phyloP scores from a whole-genome alignment of 2,113 vertebrate genomes.

The Serinus canaria region DNA sequence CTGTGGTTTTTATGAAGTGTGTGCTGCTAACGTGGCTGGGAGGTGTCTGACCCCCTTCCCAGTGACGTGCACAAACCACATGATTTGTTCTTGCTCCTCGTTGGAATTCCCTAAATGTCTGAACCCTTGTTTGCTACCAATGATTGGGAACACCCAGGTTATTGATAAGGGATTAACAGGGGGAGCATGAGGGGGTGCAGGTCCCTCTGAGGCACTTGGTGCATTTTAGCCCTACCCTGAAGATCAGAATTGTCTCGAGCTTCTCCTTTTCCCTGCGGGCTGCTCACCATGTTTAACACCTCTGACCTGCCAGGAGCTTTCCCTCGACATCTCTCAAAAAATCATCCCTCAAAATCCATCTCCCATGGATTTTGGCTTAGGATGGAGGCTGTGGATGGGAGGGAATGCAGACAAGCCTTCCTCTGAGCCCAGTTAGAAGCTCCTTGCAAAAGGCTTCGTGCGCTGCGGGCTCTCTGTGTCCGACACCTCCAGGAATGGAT shows the following conservation, averaged over 20 bases:
- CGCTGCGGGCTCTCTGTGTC: background rate
- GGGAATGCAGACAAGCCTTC: background rate
- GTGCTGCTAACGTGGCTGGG: background rate
- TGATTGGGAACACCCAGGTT: background rate
- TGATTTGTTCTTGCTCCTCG: accelerated
- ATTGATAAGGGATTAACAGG: background rate
- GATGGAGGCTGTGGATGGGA: background rate
- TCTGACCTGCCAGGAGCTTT: background rate
- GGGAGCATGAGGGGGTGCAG: background rate
- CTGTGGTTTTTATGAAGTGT: background rate
- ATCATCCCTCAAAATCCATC: background rate
- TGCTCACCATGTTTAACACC: background rate
- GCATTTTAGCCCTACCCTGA: background rate
- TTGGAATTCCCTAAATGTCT: background rate
- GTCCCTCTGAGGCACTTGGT: background rate
- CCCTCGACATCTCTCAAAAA: accelerated
- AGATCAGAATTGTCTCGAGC: background rate
- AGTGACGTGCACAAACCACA: accelerated
- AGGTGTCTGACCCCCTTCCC: background rate
- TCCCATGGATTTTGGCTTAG: background rate
- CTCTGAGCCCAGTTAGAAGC: background rate
- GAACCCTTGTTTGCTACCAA: background rate
- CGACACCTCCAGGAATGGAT: accelerated
- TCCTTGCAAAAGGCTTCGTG: background rate
- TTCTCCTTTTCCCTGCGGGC: background rate